These are phyloP conservation scores for Smutsia temminckii DNA, from an alignment of 2,797 vertebrate species.

Conservation along the genomic window DNA sequence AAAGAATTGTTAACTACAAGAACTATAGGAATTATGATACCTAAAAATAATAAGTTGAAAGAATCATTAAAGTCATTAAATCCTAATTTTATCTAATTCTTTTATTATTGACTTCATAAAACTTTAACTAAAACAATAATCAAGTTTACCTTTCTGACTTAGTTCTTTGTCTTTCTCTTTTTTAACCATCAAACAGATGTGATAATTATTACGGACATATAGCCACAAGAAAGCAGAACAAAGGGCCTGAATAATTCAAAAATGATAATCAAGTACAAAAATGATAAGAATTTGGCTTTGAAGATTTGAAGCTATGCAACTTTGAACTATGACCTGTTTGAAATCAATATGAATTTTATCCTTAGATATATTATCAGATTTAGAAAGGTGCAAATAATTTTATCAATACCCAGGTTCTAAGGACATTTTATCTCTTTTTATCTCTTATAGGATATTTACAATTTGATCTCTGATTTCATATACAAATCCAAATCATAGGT, in stretches of 20 bases:
- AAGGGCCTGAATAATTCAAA: background rate
- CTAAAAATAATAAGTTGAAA: background rate
- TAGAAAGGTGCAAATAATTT: background rate
- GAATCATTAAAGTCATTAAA: background rate
- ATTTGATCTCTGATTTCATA: background rate
- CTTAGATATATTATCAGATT: background rate
- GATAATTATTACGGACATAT: constrained; percentile 8
- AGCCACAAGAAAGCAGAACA: background rate
- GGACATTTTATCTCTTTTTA: background rate
- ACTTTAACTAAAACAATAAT: background rate
- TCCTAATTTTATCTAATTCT: constrained; percentile 28
- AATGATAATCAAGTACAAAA: constrained; percentile 9
- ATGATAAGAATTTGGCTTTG: background rate
- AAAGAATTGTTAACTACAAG: background rate
- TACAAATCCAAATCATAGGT: background rate
- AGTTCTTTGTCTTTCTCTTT: background rate
- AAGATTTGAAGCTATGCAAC: background rate
- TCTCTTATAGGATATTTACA: background rate
- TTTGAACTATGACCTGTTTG: background rate
- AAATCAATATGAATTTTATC: constrained; percentile 1
- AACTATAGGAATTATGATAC: background rate
- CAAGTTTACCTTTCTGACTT: background rate
- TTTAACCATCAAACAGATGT: background rate
- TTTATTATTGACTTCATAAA: constrained; percentile 39
- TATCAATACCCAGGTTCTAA: background rate